These are phyloP conservation scores for Ischnura elegans DNA, from an alignment of 2,888 invertebrate species.

Conservation along the genomic window DNA sequence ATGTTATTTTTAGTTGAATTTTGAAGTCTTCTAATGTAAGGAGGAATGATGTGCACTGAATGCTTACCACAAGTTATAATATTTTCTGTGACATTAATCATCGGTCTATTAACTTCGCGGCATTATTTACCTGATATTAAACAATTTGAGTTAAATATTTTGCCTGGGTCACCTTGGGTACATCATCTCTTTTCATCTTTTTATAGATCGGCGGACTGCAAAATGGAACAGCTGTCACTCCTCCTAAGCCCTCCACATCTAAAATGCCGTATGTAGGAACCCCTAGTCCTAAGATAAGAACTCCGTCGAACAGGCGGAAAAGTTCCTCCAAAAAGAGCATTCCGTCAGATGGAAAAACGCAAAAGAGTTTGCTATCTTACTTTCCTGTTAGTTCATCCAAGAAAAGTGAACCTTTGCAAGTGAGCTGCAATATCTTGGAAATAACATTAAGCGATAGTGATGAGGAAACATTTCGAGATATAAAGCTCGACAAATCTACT, in stretches of 20 bases:
- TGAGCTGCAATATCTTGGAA: not conserved
- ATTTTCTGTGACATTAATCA: too few relatives aligned
- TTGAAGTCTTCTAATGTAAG: too few relatives aligned
- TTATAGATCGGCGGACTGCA: not conserved
- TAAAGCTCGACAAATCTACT: not conserved
- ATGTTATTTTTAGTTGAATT: too few relatives aligned
- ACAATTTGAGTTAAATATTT: too few relatives aligned
- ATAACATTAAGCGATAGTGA: not conserved
- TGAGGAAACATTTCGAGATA: not conserved
- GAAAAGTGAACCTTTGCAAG: not conserved
- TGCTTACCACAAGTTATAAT: too few relatives aligned
- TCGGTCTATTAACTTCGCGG: too few relatives aligned
- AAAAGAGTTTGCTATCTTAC: not conserved
- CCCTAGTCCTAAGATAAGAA: not conserved
- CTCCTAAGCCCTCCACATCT: not conserved
- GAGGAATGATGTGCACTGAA: too few relatives aligned
- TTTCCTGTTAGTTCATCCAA: conserved; percentile 4
- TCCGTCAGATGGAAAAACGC: not conserved
- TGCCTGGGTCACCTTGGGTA: too few relatives aligned
- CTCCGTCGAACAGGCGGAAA: not conserved
- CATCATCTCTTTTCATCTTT: too few relatives aligned
- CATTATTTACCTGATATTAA: too few relatives aligned
- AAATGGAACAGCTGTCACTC: not conserved
- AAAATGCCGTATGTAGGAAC: not conserved
- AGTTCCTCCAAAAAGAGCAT: not conserved